phyloP scores from a whole-genome alignment of 2,888 invertebrate species.

The Clistopyga incitator region DNA sequence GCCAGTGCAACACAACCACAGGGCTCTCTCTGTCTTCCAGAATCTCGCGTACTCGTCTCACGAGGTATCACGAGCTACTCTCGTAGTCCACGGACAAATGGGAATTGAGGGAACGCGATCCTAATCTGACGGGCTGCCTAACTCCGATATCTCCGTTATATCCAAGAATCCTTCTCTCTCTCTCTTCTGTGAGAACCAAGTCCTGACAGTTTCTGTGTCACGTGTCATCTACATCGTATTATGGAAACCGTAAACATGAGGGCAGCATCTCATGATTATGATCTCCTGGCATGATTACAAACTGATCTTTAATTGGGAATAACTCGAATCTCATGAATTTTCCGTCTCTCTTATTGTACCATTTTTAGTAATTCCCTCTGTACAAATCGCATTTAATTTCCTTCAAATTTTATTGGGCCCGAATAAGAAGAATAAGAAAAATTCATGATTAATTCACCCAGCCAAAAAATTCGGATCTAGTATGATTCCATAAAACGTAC shows the following conservation, averaged over 20 bases:
- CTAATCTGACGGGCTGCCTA: conserved; percentile 80
- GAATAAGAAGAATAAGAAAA: too few relatives aligned
- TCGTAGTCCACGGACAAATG: conserved; percentile 73
- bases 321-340: background rate
- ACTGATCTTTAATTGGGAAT: background rate
- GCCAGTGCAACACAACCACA: conserved; percentile 21
- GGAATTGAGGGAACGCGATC: conserved; percentile 76
- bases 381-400: too few relatives aligned
- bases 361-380: too few relatives aligned
- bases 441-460: too few relatives aligned
- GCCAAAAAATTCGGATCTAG: too few relatives aligned
- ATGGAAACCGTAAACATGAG: background rate
- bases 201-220: background rate
- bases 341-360: background rate
- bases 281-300: background rate
- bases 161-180: conserved; percentile 59
- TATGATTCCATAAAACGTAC: too few relatives aligned
- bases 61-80: conserved; percentile 49
- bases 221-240: conserved; percentile 13
- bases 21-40: conserved; percentile 42
- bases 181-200: conserved; percentile 27
- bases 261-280: background rate
- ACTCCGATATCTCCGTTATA: conserved; percentile 72
- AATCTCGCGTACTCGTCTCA: conserved; percentile 39
- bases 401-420: too few relatives aligned